Conservation (phyloP, 2,113 vertebrate genomes). For the Percina caprodes region DNA sequence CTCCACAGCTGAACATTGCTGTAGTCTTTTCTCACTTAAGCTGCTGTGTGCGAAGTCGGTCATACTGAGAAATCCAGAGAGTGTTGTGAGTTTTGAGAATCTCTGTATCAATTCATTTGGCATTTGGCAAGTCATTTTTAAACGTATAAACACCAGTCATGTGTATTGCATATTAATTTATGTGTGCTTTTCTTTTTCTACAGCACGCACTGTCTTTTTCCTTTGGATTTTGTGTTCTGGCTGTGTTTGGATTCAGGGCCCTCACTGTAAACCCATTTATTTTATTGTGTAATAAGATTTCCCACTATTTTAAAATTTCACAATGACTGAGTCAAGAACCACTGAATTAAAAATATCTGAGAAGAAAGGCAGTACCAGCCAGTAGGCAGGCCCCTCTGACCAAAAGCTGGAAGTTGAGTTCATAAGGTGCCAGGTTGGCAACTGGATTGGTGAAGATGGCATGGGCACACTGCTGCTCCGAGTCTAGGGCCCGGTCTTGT, state of each 20-base stretch:
- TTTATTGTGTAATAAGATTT: neutral
- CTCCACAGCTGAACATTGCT: too few species aligned
- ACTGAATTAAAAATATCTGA: conserved; percentile 11
- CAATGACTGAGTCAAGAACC: conserved; percentile 1
- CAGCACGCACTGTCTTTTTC: neutral
- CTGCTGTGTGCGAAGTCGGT: too few species aligned
- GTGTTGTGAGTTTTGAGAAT: too few species aligned
- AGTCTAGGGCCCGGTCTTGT: conserved; percentile 66
- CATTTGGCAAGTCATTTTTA: too few species aligned
- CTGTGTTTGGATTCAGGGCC: neutral
- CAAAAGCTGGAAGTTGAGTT: conserved; percentile 94
- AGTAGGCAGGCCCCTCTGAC: conserved; percentile 96
- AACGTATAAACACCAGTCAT: neutral
- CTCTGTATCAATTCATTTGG: too few species aligned
- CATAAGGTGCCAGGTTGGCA: conserved; percentile 90
- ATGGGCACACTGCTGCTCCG: conserved; percentile 73
- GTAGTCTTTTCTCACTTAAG: too few species aligned
- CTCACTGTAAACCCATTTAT: neutral
- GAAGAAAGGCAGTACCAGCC: conserved; percentile 85
- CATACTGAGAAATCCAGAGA: too few species aligned
- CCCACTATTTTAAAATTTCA: conserved; percentile 5
- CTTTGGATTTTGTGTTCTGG: neutral
- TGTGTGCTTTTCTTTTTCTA: neutral
- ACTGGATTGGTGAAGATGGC: conserved; percentile 88
- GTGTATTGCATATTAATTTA: neutral